Evolutionary conservation across 1,140 invertebrate species (phyloP).

Genomic region (Latrodectus geometricus): DNA sequence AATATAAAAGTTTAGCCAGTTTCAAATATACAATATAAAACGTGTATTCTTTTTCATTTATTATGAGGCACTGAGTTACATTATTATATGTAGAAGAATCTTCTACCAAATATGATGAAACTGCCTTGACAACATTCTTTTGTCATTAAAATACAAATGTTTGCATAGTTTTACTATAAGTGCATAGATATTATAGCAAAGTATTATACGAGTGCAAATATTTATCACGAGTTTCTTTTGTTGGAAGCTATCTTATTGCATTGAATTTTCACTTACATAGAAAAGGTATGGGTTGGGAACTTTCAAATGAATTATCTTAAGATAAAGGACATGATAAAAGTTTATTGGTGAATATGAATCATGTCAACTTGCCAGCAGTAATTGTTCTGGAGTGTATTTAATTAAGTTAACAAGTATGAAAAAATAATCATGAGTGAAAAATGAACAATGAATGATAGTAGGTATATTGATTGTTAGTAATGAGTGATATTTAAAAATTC

Average conservation of each 20-base stretch:
- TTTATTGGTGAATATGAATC: no score
- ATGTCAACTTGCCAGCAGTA: no score
- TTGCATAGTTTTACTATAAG: slow-evolving; percentile 24
- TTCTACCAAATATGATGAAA: slow-evolving; percentile 27
- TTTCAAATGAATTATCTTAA: neutral
- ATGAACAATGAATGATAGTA: no score
- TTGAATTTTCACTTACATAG: neutral
- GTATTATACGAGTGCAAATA: neutral
- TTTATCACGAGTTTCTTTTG: neutral
- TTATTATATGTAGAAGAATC: slow-evolving; percentile 43
- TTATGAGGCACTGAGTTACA: slow-evolving; percentile 53
- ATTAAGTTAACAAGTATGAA: no score
- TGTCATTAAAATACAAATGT: slow-evolving; percentile 17
- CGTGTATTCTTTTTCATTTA: slow-evolving; percentile 12
- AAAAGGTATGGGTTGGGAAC: neutral
- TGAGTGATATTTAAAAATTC: no score
- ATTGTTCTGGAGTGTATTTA: no score
- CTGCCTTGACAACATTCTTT: slow-evolving; percentile 7
- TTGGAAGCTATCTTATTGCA: slow-evolving; percentile 2
- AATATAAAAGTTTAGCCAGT: slow-evolving; percentile 55
- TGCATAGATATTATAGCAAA: neutral
- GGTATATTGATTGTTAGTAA: no score
- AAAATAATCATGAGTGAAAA: no score
- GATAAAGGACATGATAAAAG: no score
- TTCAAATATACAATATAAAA: slow-evolving; percentile 60